Evolutionary conservation across 2,113 vertebrate species (phyloP), one percentile per base, ranked within the genome.

Genomic region (Dipodomys merriami): DNA sequence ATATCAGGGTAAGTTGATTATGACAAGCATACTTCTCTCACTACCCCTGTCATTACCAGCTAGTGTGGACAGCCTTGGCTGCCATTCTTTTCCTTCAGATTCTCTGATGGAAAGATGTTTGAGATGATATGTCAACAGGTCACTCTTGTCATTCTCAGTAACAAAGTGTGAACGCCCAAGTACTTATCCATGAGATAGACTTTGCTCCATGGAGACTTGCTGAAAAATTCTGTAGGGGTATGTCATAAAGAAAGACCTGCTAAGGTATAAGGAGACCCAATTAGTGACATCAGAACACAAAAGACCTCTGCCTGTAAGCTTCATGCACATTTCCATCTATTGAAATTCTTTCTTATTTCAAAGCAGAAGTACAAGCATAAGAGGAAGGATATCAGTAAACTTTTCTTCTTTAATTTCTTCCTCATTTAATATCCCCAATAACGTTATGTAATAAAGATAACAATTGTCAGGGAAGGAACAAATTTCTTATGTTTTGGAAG

Each of bases 121-220:
- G 81, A 91, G 64, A 92, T 84, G 46, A 78, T 44, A 13, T 29
- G 53, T 91, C 64, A 81, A 86, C 7, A 92, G 44, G 67, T 69
- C 90, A 87, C 60, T 76, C 71, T 77, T 64, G 33, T 91, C 73
- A 88, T 71, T 49, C 29, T 57, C 60, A 85, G 73, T 93, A 68
- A 78, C 76, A 77, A 79, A 95, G 74, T 44, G 60, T 90, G 57
- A 74, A 53, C 11, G 15, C 92, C 57, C 81, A 89, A 95, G 83
- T 35, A 35, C 82, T 88, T 82, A 35, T 49, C 23, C 25, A 29
- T 46, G 53, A 39, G 83, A 29, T 35, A 8, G 69, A 79, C 22
- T 44, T 82, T 49, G 30, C 62, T 91, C 82, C 35, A 27, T 72
- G 33, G 95, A 74, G 35, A 79, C 25, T 81, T 74, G 23, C 83